Conservation (phyloP, 2,113 vertebrate genomes). For the Oreochromis tanganicae region DNA sequence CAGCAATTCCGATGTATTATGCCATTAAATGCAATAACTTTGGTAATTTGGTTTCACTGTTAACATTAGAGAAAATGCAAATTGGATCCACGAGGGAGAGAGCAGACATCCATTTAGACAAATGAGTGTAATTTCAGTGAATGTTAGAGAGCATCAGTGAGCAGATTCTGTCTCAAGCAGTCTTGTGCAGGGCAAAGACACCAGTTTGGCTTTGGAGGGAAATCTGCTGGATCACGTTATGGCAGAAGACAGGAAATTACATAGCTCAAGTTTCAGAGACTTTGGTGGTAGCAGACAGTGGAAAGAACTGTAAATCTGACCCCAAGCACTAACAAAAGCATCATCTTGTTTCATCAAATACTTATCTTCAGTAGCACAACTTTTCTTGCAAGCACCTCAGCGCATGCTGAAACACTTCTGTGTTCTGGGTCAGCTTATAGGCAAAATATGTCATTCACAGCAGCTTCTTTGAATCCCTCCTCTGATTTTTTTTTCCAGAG, state of each 20-base stretch:
- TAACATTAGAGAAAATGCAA: slow-evolving; percentile 12
- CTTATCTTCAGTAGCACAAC: neutral
- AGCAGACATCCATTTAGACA: slow-evolving; percentile 2
- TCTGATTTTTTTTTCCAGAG: neutral
- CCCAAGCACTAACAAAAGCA: neutral
- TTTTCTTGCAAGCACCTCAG: neutral
- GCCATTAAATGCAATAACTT: neutral
- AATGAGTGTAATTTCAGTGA: slow-evolving; percentile 32
- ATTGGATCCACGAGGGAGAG: neutral
- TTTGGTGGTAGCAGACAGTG: neutral
- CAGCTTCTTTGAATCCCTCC: neutral
- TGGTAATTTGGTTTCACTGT: neutral
- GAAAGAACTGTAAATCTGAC: neutral
- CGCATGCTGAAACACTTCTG: neutral
- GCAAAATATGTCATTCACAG: neutral
- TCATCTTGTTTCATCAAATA: neutral
- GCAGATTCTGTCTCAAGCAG: neutral
- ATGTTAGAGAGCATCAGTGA: neutral
- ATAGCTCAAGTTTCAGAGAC: neutral
- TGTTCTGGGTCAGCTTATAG: neutral
- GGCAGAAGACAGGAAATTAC: neutral
- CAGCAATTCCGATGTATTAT: neutral
- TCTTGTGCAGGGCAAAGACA: neutral
- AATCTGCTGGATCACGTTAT: neutral
- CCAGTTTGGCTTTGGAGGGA: neutral